These are phyloP conservation scores for Limnodromus scolopaceus DNA, from an alignment of 2,797 vertebrate species.

Conservation along the genomic window DNA sequence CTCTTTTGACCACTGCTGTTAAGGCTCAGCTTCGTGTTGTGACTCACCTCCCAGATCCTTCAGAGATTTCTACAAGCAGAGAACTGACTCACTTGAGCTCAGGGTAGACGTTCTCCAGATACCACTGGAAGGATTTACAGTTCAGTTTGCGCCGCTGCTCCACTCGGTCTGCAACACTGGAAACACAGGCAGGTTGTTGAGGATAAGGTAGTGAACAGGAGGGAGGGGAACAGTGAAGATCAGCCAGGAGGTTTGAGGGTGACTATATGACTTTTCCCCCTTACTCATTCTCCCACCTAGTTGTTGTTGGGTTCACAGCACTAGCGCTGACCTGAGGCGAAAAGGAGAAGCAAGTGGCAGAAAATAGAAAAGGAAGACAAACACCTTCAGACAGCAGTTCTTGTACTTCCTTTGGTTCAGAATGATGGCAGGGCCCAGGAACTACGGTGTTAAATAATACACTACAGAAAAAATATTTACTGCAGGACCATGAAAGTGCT, in stretches of 20 bases:
- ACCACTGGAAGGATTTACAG: slow-evolving; percentile 98
- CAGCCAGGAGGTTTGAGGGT: background rate
- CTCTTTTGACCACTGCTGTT: background rate
- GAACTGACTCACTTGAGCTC: slow-evolving; percentile 90
- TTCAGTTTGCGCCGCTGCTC: slow-evolving; percentile 90
- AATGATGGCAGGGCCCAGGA: fast-evolving
- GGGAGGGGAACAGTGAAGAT: background rate
- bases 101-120: slow-evolving; percentile 96
- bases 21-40: background rate
- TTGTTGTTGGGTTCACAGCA: background rate
- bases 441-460: background rate
- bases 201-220: background rate
- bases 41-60: background rate
- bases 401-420: background rate
- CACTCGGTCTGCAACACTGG: slow-evolving; percentile 88
- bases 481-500: background rate
- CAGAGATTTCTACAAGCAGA: background rate
- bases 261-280: background rate
- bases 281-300: background rate
- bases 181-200: slow-evolving; percentile 50
- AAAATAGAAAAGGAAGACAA: background rate
- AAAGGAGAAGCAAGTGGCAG: background rate
- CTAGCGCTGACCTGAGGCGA: background rate
- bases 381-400: background rate
- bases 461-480: background rate